Base-by-base conservation (phyloP, 2,113 vertebrate genomes). In the Pelmatolapia mariae region DNA sequence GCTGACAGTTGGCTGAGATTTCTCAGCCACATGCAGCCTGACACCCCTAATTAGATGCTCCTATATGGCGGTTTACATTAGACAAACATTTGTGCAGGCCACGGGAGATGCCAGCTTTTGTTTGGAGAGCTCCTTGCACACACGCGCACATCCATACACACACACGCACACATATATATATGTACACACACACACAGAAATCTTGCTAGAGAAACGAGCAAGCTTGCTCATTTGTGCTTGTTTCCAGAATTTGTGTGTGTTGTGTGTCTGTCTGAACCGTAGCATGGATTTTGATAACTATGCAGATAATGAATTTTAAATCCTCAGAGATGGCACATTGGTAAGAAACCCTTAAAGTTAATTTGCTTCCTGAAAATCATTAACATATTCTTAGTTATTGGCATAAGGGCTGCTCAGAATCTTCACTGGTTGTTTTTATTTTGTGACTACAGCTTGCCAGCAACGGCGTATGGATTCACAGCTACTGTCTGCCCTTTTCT, bases 361-460 rank as follows among this genome's bases (percentile, higher is more conserved):
- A 95, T 96, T 95, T 94, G 90, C 91, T 87, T 89, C 86, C 88
- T 89, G 90, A 90, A 94, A 94, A 92, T 89, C 92, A 94, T 94
- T 92, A 92, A 95, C 92, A 91, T 94, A 95, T 94, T 93, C 90
- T 84, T 80, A 87, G 90, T 92, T 94, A 31, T 45, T 54, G 96
- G 96, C 96, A 96, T 93, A 89, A 96, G 95, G 95, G 96, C 97
- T 97, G 96, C 95, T 95, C 96, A 97, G 97, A 95, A 90, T 61
- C 87, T 90, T 91, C 81, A 8, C 88, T 90, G 84, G 73, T 86
- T 94, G 91, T 91, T 93, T 92, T 89, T 87, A 24, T 93, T 87
- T 81, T 26, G 18, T 83, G 84, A 89, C 86, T 83, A 40, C 90
- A 86, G 90, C 87, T 86, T 91, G 91, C 91, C 86, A 88, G 73